phyloP scores from a whole-genome alignment of 2,888 invertebrate species.

The Macropis europaea region DNA sequence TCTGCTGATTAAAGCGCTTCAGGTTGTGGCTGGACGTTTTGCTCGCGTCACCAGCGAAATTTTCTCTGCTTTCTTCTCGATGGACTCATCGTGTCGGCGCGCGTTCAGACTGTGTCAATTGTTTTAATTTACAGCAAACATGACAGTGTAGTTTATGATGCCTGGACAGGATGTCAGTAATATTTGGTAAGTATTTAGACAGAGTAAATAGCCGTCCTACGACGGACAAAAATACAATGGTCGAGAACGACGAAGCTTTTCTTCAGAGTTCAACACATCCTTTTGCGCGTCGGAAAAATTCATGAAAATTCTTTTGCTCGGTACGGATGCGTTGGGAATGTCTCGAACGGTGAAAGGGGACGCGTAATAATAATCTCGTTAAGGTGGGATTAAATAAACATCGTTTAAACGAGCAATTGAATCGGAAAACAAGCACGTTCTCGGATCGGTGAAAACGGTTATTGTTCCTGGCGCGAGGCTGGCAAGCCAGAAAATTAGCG shows the following conservation, averaged over 20 bases:
- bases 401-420: neutral
- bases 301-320: neutral
- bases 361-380: constrained; percentile 7
- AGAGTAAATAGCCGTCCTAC: no score
- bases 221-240: no score
- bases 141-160: no score
- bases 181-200: no score
- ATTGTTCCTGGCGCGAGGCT: neutral
- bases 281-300: neutral
- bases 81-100: no score
- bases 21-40: neutral
- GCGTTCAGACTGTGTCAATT: no score
- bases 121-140: no score
- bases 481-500: constrained; percentile 2
- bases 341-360: constrained; percentile 4
- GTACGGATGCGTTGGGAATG: neutral
- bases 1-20: constrained; percentile 2
- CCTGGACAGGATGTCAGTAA: no score
- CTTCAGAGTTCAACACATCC: neutral
- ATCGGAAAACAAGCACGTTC: neutral
- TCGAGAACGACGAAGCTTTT: no score
- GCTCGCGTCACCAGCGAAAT: neutral
- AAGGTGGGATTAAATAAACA: neutral
- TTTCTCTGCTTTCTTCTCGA: no score
- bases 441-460: constrained; percentile 10